phyloP scores from a whole-genome alignment of 2,888 invertebrate species.

The Xanthia icteritia region DNA sequence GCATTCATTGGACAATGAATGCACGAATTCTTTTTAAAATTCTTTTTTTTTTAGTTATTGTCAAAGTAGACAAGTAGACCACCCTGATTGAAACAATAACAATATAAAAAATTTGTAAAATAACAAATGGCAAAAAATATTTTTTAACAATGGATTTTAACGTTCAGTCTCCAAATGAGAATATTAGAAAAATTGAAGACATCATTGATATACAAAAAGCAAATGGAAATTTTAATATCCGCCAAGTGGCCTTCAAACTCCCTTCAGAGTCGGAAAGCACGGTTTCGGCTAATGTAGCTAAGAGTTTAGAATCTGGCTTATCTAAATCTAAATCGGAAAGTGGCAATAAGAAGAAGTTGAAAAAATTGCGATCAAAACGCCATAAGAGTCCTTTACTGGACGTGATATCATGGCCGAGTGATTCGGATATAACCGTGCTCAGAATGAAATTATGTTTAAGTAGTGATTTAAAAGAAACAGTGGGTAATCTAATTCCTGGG shows the following conservation, averaged over 20 bases:
- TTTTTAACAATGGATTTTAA: constrained; percentile 75
- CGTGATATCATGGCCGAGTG: constrained; percentile 89
- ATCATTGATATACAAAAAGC: constrained; percentile 87
- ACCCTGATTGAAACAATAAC: constrained; percentile 72
- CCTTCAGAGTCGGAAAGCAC: constrained; percentile 75
- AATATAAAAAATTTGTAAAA: constrained; percentile 75
- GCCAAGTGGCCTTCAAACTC: constrained; percentile 83
- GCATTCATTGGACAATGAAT: background rate
- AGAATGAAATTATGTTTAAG: constrained; percentile 85
- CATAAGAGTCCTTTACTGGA: constrained; percentile 77
- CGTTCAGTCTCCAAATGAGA: constrained; percentile 70
- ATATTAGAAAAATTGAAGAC: constrained; percentile 85
- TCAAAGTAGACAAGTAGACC: constrained; percentile 64
- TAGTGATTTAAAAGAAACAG: constrained; percentile 84
- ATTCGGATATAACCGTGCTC: constrained; percentile 91
- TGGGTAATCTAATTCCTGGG: constrained; percentile 86
- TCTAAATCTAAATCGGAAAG: constrained; percentile 69
- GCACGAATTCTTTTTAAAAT: constrained; percentile 37
- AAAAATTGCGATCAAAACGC: constrained; percentile 74
- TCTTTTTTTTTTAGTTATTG: constrained; percentile 29
- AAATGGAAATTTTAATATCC: constrained; percentile 78
- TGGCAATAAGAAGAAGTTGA: constrained; percentile 74
- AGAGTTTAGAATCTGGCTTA: constrained; percentile 81
- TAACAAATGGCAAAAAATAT: constrained; percentile 68
- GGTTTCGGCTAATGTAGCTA: constrained; percentile 75